phyloP scores from a whole-genome alignment of 1,140 invertebrate genomes.

The Drosophila guanche region DNA sequence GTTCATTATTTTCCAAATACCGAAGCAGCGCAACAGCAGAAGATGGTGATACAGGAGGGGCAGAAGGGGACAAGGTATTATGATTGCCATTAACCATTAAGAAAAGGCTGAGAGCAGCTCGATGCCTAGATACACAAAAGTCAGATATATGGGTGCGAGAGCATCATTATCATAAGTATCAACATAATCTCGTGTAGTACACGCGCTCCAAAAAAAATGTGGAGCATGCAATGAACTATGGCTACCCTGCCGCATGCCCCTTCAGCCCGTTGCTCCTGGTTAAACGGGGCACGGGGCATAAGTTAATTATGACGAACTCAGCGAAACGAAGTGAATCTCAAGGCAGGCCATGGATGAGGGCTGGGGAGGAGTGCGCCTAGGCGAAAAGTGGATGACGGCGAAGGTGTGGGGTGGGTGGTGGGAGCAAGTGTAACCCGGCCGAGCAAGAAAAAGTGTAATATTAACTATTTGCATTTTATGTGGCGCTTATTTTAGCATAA shows the following conservation, averaged over 20 bases:
- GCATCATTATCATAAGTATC: conserved; percentile 68
- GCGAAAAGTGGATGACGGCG: conserved; percentile 1
- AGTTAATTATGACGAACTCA: conserved; percentile 71
- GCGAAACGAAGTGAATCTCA: conserved; percentile 33
- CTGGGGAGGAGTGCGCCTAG: neutral
- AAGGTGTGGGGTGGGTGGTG: neutral
- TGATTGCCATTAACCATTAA: conserved; percentile 64
- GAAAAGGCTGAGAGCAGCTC: conserved; percentile 26
- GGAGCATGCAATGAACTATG: conserved; percentile 55
- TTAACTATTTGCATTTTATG: conserved; percentile 82
- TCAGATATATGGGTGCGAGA: conserved; percentile 35
- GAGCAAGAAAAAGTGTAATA: conserved; percentile 73
- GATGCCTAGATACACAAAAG: conserved; percentile 38
- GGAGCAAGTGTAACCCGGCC: conserved; percentile 13
- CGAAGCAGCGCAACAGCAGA: neutral
- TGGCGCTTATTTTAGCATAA: conserved; percentile 80
- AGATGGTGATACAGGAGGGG: conserved; percentile 1
- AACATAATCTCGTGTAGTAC: conserved; percentile 61
- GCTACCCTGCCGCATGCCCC: neutral
- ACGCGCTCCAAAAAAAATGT: conserved; percentile 46
- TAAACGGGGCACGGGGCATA: conserved; percentile 34
- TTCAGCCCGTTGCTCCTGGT: conserved; percentile 12
- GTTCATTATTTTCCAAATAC: conserved; percentile 69
- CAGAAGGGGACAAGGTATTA: conserved; percentile 42
- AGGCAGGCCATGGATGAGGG: conserved; percentile 15